Evolutionary conservation across 2,797 vertebrate species (phyloP).

Genomic region (Amblyopsis hoosieri): DNA sequence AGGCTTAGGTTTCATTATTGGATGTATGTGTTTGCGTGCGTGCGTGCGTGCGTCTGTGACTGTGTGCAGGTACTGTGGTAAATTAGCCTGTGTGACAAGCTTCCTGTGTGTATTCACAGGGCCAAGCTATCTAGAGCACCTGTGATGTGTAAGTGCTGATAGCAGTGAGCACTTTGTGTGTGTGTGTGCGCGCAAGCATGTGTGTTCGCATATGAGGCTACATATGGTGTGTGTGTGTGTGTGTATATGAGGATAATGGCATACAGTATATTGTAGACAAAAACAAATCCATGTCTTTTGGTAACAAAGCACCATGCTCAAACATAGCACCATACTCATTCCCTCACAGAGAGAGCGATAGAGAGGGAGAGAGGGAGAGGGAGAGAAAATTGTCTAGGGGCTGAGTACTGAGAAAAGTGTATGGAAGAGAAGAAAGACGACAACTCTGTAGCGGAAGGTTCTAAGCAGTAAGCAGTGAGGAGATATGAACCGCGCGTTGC

Average conservation of each 20-base stretch:
- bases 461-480: conserved; percentile 85
- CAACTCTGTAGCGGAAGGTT: conserved; percentile 76
- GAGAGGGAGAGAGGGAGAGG: conserved; percentile 17
- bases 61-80: conserved; percentile 38
- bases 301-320: too few relatives aligned
- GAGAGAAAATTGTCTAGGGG: not conserved
- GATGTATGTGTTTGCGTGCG: not conserved
- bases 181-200: too few relatives aligned
- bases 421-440: conserved; percentile 40
- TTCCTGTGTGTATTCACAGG: conserved; percentile 33
- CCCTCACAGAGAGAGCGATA: not conserved
- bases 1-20: not conserved
- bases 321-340: too few relatives aligned
- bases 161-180: too few relatives aligned
- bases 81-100: conserved; percentile 32
- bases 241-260: too few relatives aligned
- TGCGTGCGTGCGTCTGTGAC: not conserved
- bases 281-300: conserved; percentile 16
- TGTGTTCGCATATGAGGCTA: too few relatives aligned
- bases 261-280: conserved; percentile 11
- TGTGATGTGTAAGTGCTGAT: conserved; percentile 25
- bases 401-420: conserved; percentile 3
- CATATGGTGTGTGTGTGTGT: too few relatives aligned
- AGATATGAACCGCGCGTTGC: conserved; percentile 81
- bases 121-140: not conserved